Evolutionary conservation across 1,140 invertebrate species (phyloP), one percentile per base, ranked within the genome.

Genomic region (Atopsyche davidsoni): DNA sequence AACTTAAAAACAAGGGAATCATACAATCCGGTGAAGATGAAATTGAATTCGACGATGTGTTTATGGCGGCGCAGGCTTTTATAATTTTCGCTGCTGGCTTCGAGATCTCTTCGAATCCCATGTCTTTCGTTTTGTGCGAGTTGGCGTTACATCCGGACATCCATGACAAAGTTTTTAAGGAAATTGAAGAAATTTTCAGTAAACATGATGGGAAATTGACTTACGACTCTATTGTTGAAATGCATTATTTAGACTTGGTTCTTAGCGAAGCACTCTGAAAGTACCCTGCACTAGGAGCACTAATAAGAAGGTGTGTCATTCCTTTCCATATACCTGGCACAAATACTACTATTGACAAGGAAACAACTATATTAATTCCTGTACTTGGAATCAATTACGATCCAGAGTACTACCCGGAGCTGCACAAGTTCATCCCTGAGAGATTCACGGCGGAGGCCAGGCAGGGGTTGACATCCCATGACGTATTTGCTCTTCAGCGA

Each of bases 401-500:
- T 61, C 70, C 73, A 7, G 61, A 82, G 53, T 72, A 77, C 50
- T 89, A 75, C 63, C 77, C 80, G 1, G 73, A 88, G 52, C 86
- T 85, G 0, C 67, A 83, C 7, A 59, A 63, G 22, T 89, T 79
- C 62, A 65, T 76, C 55, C 85, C 85, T 0, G 79, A 85, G 57
- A 71, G 83, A 52, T 83, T 83, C 53, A 69, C 64, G 21, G 61
- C 75, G 1, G 67, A 74, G 35, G 66, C 73, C 25, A 72, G 70
- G 16, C 64, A 63, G 23, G 55, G 63, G 38, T 52, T 67, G 61
- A 40, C 57, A 32, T 38, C 73, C 64, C 38, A 18, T 79, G 72
- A 70, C 78, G 0, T 89, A 80, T 62, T 62, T 88, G 23, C 86
- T 89, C 0, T 92, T 92, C 58, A 87, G 86, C 1, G 79, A 82